These are phyloP conservation scores for Parelbella ahira DNA, from an alignment of 2,888 invertebrate species.

Conservation along the genomic window DNA sequence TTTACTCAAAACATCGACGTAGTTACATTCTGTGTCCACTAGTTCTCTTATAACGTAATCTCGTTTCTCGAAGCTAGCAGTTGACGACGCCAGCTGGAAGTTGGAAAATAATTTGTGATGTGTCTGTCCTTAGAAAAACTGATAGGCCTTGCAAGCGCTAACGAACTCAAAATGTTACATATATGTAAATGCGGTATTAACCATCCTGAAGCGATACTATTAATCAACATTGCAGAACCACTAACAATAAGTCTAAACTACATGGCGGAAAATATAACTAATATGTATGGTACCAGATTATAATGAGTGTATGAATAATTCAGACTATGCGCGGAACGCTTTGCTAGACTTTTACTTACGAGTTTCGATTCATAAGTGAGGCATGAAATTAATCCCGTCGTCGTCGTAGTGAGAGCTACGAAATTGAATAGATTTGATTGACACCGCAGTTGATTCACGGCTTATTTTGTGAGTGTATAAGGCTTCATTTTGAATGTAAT, in stretches of 20 bases:
- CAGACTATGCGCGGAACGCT: slow-evolving; percentile 44
- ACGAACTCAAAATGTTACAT: slow-evolving; percentile 19
- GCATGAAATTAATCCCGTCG: slow-evolving; percentile 32
- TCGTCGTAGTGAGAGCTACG: slow-evolving; percentile 28
- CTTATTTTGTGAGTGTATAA: no score
- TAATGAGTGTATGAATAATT: slow-evolving; percentile 62
- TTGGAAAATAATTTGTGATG: slow-evolving; percentile 19
- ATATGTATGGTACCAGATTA: no score
- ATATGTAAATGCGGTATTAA: slow-evolving; percentile 21
- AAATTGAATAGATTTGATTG: slow-evolving; percentile 13
- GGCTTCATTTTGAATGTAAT: slow-evolving; percentile 1
- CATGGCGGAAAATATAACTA: slow-evolving; percentile 37
- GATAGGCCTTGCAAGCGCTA: slow-evolving; percentile 16
- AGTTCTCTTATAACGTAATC: slow-evolving; percentile 96
- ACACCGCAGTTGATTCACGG: no score
- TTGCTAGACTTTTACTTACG: slow-evolving; percentile 56
- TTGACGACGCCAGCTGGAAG: slow-evolving; percentile 72
- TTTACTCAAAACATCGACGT: slow-evolving; percentile 95
- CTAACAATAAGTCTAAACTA: slow-evolving; percentile 35
- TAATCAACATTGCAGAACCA: slow-evolving; percentile 32
- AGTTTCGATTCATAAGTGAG: slow-evolving; percentile 40
- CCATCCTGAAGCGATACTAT: slow-evolving; percentile 29
- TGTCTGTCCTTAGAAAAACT: background rate
- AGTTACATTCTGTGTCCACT: slow-evolving; percentile 98
- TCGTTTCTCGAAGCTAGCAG: slow-evolving; percentile 88